Conservation (phyloP, 1,140 invertebrate species). For the Drosophila miranda region DNA sequence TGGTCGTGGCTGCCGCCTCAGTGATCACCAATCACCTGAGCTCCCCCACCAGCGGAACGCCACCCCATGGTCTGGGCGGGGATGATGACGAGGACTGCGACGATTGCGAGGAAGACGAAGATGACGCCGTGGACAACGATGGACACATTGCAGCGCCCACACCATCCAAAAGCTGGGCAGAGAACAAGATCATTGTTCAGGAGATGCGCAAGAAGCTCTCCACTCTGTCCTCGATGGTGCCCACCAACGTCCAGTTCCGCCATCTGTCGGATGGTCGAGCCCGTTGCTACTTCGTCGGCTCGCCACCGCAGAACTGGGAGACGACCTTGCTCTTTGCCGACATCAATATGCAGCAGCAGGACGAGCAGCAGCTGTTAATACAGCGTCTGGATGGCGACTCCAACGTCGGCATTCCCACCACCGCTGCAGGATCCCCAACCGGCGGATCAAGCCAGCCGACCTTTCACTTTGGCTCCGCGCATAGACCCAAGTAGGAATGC, state of each 20-base stretch:
- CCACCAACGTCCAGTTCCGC: slow-evolving; percentile 91
- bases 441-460: slow-evolving; percentile 23
- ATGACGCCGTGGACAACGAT: slow-evolving; percentile 72
- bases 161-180: slow-evolving; percentile 88
- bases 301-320: slow-evolving; percentile 92
- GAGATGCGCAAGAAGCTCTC: slow-evolving; percentile 91
- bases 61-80: slow-evolving; percentile 56
- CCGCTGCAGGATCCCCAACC: slow-evolving; percentile 46
- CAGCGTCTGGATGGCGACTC: slow-evolving; percentile 41
- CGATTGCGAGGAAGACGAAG: slow-evolving; percentile 73
- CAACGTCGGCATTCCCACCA: slow-evolving; percentile 28
- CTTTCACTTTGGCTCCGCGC: slow-evolving; percentile 48
- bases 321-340: slow-evolving; percentile 94
- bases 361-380: slow-evolving; percentile 47
- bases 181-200: slow-evolving; percentile 90
- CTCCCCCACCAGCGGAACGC: slow-evolving; percentile 75
- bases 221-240: slow-evolving; percentile 89
- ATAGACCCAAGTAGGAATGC: slow-evolving; percentile 44
- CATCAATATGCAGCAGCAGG: slow-evolving; percentile 83
- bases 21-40: slow-evolving; percentile 78
- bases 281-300: slow-evolving; percentile 94
- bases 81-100: slow-evolving; percentile 73
- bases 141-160: slow-evolving; percentile 71
- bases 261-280: slow-evolving; percentile 89
- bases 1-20: slow-evolving; percentile 72